A percentile compares a stretch with the other conserved stretches of the same genome.
Evolutionary conservation across 1,140 invertebrate species (phyloP).

Genomic region (Hydropsyche tenuis): DNA sequence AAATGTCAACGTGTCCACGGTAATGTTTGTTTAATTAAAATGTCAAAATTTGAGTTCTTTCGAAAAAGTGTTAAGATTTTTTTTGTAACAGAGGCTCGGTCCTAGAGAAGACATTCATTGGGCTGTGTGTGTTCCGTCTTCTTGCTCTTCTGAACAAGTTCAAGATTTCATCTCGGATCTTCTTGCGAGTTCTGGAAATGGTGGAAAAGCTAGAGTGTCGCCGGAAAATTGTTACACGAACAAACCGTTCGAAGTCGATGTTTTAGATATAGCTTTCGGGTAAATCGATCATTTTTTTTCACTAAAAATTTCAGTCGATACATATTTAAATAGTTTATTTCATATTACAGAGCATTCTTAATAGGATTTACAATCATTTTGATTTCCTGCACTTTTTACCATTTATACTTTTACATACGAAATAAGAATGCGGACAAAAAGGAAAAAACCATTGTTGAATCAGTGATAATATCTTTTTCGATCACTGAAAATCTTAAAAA

Average conservation of each 20-base stretch:
- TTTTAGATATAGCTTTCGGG: constrained; percentile 58
- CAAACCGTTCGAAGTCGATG: constrained; percentile 55
- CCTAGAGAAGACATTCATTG: constrained; percentile 65
- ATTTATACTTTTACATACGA: constrained; percentile 51
- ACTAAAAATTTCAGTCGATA: neutral
- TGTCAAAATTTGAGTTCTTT: no score
- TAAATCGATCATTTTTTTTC: neutral
- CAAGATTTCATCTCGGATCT: constrained; percentile 61
- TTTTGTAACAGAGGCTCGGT: constrained; percentile 53
- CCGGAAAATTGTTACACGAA: constrained; percentile 63
- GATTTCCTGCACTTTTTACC: constrained; percentile 56
- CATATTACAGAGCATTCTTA: constrained; percentile 42
- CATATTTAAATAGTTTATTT: constrained; percentile 21
- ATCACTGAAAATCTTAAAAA: constrained; percentile 66
- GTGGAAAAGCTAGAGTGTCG: constrained; percentile 59
- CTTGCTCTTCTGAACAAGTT: constrained; percentile 64
- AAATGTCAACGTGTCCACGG: constrained; percentile 40
- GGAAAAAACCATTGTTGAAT: constrained; percentile 18
- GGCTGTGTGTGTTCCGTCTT: constrained; percentile 69
- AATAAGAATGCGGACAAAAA: constrained; percentile 22
- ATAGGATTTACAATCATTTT: constrained; percentile 53
- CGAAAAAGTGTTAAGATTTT: no score
- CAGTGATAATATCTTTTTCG: constrained; percentile 66
- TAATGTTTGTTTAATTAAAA: no score
- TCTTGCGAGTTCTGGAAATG: constrained; percentile 60